Base-by-base conservation (phyloP, 1,140 invertebrate species). In the Musca vetustissima region DNA sequence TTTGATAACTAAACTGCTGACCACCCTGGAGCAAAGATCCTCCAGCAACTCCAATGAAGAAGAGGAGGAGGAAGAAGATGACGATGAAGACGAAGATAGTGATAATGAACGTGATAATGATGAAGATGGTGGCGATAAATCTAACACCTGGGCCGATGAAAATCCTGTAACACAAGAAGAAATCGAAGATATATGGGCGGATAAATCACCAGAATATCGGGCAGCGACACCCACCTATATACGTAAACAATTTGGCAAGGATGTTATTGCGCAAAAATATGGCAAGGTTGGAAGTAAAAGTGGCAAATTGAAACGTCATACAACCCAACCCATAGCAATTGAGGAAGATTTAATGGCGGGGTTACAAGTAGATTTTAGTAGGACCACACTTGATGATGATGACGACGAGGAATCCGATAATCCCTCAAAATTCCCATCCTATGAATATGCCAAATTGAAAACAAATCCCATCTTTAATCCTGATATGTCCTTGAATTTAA, bases 111-210 rank as follows among this genome's bases (percentile, higher is more conserved):
- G 59, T 19, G 61, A 68, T 1, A 32, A 61, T 50, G 67, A 71
- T 22, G 47, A 53, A 14, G 36, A 61, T 2, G 43, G 50, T 3
- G 53, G 4, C 2, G 64, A 70, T 22, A 49, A 67, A 13, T 22
- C 24, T 4, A 24, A 7, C 17, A 47, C 36, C 13, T 43, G 36
- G 36, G 36, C 24, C 4, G 25, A 69, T 8, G 61, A 53, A 24
- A 65, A 69, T 19, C 8, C 21, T 1, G 21, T 52, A 22, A 53
- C 4, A 15, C 59, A 68, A 22, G 73, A 73, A 15, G 64, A 68
- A 14, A 78, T 80, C 8, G 76, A 77, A 11, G 75, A 80, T 66
- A 76, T 79, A 57, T 80, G 78, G 76, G 77, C 77, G 21, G 74
- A 73, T 67, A 76, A 77, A 61, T 76, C 73, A 48, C 74, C 71